These are phyloP conservation scores for Lasius fuliginosus DNA, from an alignment of 2,888 invertebrate genomes.

Conservation along the genomic window DNA sequence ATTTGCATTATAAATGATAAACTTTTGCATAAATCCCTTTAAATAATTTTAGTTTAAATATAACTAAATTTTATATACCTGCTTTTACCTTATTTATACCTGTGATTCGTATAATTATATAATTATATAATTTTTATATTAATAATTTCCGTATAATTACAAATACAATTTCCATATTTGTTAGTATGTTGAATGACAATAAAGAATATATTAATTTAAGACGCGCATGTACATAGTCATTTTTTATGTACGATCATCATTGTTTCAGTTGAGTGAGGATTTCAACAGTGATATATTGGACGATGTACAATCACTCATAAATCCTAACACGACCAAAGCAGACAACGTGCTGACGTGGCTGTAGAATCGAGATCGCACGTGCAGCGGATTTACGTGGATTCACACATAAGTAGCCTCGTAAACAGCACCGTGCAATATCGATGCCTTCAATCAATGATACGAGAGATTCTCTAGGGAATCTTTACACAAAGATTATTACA, in stretches of 20 bases:
- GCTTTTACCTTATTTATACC: neutral
- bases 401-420: neutral
- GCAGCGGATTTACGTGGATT: slow-evolving; percentile 38
- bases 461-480: neutral
- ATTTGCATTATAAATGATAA: neutral
- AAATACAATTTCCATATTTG: neutral
- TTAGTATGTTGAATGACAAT: neutral
- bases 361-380: slow-evolving; percentile 85
- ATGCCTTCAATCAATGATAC: neutral
- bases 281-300: slow-evolving; percentile 95
- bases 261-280: slow-evolving; percentile 92
- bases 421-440: neutral
- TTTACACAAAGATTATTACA: neutral
- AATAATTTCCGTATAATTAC: neutral
- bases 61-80: no score
- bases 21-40: neutral
- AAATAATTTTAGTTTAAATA: no score
- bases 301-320: slow-evolving; percentile 96
- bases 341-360: slow-evolving; percentile 96
- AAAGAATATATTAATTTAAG: neutral
- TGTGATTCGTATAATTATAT: neutral
- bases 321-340: slow-evolving; percentile 94
- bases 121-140: neutral
- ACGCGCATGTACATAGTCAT: neutral
- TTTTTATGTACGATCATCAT: neutral